Base-by-base conservation (phyloP, 2,113 vertebrate species). In the Empidonax alnorum region DNA sequence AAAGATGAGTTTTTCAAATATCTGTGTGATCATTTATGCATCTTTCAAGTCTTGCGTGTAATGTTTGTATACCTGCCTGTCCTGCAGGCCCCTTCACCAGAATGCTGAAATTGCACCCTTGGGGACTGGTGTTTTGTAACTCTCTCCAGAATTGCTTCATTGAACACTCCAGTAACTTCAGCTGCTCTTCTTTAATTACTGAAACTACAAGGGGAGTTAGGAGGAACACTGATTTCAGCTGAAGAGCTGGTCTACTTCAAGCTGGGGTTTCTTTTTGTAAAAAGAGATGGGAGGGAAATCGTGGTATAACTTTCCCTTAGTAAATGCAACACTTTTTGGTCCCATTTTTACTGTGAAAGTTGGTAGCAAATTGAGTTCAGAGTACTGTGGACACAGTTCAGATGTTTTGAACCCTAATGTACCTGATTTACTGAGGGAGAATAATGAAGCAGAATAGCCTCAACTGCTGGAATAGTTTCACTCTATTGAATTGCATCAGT, bases 331-430 rank as follows among this genome's bases (percentile, higher is more conserved):
- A 35, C 37, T 87, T 84, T 59, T 66, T 73, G 24, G 41, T 77
- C 73, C 80, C 68, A 31, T 93, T 94, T 94, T 92, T 92, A 56
- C 92, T 69, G 69, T 24, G 67, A 84, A 94, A 89, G 94, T 91
- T 75, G 20, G 95, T 93, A 91, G 93, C 96, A 98, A 97, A 98
- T 98, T 97, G 97, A 96, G 97, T 98, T 97, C 96, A 93, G 91
- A 97, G 86, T 89, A 90, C 80, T 71, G 96, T 97, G 84, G 97
- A 97, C 96, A 97, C 96, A 98, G 97, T 97, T 98, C 97, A 97
- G 94, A 94, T 96, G 92, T 97, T 97, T 84, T 92, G 94, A 96
- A 97, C 94, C 89, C 92, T 76, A 94, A 89, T 37, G 7, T 82
- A 91, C 89, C 96, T 94, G 83, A 95, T 97, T 97, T 95, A 90